phyloP scores from a whole-genome alignment of 2,797 vertebrate genomes.

The Myripristis jacobus region DNA sequence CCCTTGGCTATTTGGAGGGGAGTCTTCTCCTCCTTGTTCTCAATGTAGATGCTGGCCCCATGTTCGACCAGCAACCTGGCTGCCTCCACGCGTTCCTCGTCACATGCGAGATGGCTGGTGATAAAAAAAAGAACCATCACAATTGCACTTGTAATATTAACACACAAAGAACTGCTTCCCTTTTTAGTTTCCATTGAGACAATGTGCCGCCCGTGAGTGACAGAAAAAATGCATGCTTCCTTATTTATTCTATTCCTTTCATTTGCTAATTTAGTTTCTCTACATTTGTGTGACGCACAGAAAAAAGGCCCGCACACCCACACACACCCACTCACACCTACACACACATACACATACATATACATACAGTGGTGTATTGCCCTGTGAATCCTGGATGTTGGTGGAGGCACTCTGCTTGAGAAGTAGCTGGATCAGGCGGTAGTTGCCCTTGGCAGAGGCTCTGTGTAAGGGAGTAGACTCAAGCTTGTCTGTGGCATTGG shows the following conservation, averaged over 20 bases:
- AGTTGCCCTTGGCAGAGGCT: constrained; percentile 95
- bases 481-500: constrained; percentile 91
- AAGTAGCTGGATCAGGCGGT: constrained; percentile 92
- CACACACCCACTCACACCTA: too few relatives aligned
- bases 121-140: constrained; percentile 3
- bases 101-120: constrained; percentile 94
- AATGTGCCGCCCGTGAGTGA: neutral
- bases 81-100: constrained; percentile 94
- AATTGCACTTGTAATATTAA: too few relatives aligned
- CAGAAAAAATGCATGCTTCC: too few relatives aligned
- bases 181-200: neutral
- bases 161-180: neutral
- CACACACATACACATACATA: constrained; percentile 6
- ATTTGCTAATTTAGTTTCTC: neutral
- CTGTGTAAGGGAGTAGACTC: constrained; percentile 94
- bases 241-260: neutral
- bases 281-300: neutral
- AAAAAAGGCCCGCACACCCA: too few relatives aligned
- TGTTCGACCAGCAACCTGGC: constrained; percentile 94
- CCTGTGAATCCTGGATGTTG: constrained; percentile 95
- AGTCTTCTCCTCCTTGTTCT: constrained; percentile 97
- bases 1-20: constrained; percentile 94
- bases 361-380: constrained; percentile 96
- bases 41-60: constrained; percentile 96
- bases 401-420: constrained; percentile 92